A percentile compares a stretch with the other conserved stretches of the same genome.
phyloP scores from a whole-genome alignment of 2,888 invertebrate genomes.

The Teinopalpus imperialis region DNA sequence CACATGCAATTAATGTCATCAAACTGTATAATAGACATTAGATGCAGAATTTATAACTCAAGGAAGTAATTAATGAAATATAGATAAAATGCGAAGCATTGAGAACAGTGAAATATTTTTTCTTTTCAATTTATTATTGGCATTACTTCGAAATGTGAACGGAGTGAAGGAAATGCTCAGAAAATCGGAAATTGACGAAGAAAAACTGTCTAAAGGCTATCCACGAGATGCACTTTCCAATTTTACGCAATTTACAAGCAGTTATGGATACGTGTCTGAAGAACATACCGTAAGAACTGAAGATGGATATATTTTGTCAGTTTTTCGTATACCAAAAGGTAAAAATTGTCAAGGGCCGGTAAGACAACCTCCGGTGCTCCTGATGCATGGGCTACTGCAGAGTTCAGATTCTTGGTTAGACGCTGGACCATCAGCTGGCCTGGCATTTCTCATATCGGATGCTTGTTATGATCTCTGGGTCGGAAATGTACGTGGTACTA shows the following conservation, averaged over 20 bases:
- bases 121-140: too few species aligned
- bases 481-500: conserved; percentile 81
- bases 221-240: background rate
- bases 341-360: conserved; percentile 27
- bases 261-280: conserved; percentile 28
- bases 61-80: too few species aligned
- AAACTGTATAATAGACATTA: too few species aligned
- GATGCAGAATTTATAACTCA: too few species aligned
- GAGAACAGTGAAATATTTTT: too few species aligned
- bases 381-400: conserved; percentile 55
- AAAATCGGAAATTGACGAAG: too few species aligned
- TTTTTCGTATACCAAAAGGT: conserved; percentile 36
- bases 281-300: conserved; percentile 31
- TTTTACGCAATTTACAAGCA: conserved; percentile 28
- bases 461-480: conserved; percentile 78
- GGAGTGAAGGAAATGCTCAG: too few species aligned
- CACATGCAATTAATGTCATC: too few species aligned
- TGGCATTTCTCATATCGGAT: conserved; percentile 67
- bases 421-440: conserved; percentile 39
- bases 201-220: background rate
- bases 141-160: too few species aligned
- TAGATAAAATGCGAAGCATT: too few species aligned
- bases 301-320: conserved; percentile 36
- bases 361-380: conserved; percentile 42
- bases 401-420: conserved; percentile 51